Conservation (phyloP, 2,113 vertebrate genomes). For the Oxyura jamaicensis region DNA sequence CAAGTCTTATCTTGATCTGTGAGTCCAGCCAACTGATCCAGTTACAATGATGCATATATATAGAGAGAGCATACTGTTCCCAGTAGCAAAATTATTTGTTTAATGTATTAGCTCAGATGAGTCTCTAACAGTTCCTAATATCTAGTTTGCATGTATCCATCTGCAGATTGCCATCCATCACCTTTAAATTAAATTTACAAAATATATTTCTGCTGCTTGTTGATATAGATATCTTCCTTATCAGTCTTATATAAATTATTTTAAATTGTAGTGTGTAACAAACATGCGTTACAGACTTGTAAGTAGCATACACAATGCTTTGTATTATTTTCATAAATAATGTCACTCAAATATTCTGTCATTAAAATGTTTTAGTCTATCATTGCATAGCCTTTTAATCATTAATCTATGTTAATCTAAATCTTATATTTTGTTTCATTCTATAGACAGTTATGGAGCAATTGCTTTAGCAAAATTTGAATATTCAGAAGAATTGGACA, state of each 20-base stretch:
- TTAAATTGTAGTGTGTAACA: background rate
- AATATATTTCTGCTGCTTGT: background rate
- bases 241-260: background rate
- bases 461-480: background rate
- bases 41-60: background rate
- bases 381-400: background rate
- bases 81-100: background rate
- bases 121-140: background rate
- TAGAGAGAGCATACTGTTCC: background rate
- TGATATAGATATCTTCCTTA: background rate
- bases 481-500: background rate
- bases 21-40: constrained; percentile 2
- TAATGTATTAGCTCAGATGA: background rate
- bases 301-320: background rate
- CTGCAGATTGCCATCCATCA: background rate
- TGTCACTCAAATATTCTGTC: background rate
- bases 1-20: background rate
- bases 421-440: background rate
- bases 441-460: background rate
- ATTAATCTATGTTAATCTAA: background rate
- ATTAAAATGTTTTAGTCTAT: background rate
- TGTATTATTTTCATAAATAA: background rate
- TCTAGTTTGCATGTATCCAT: background rate
- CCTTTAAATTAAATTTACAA: background rate
- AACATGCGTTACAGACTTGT: background rate